phyloP scores from a whole-genome alignment of 2,888 invertebrate species.

The Drosophila glabriapex region DNA sequence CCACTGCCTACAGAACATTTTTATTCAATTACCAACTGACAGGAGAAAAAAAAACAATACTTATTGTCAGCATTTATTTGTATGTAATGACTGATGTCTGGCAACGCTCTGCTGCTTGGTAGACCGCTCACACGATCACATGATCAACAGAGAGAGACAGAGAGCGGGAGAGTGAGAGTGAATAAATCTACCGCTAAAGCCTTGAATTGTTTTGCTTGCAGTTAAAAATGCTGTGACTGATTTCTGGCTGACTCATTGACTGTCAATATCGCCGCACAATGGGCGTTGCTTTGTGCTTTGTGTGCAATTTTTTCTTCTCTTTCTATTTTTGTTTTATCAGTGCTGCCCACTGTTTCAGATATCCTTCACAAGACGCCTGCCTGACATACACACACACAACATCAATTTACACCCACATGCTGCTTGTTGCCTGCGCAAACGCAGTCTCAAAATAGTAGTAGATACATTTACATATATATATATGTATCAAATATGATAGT shows the following conservation, averaged over 20 bases:
- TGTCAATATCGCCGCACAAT: slow-evolving; percentile 43
- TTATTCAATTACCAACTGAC: not conserved
- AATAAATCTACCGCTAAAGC: slow-evolving; percentile 8
- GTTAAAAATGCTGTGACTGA: slow-evolving; percentile 12
- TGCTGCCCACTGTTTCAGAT: slow-evolving; percentile 29
- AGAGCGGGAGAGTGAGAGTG: slow-evolving; percentile 9
- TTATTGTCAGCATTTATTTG: slow-evolving; percentile 5
- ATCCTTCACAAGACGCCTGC: slow-evolving; percentile 48
- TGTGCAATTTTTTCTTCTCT: not conserved
- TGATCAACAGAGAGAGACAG: slow-evolving; percentile 1
- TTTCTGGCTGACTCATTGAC: slow-evolving; percentile 47
- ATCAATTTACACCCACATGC: slow-evolving; percentile 32
- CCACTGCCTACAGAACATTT: slow-evolving; percentile 18
- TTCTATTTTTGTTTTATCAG: slow-evolving; percentile 30
- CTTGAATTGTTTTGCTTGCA: slow-evolving; percentile 15
- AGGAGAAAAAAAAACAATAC: not conserved
- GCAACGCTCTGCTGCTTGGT: slow-evolving; percentile 24
- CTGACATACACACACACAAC: slow-evolving; percentile 11
- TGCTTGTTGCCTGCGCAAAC: slow-evolving; percentile 58
- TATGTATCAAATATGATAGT: slow-evolving; percentile 39
- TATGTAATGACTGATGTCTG: slow-evolving; percentile 17
- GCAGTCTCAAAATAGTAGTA: slow-evolving; percentile 61
- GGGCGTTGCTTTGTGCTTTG: slow-evolving; percentile 54
- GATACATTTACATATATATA: slow-evolving; percentile 53
- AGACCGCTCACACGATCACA: slow-evolving; percentile 22